Percentiles rank a stretch among this genome's conserved stretches.
Evolutionary conservation across 2,113 vertebrate genomes (phyloP).

Genomic region (Gallinago paraguaiae): DNA sequence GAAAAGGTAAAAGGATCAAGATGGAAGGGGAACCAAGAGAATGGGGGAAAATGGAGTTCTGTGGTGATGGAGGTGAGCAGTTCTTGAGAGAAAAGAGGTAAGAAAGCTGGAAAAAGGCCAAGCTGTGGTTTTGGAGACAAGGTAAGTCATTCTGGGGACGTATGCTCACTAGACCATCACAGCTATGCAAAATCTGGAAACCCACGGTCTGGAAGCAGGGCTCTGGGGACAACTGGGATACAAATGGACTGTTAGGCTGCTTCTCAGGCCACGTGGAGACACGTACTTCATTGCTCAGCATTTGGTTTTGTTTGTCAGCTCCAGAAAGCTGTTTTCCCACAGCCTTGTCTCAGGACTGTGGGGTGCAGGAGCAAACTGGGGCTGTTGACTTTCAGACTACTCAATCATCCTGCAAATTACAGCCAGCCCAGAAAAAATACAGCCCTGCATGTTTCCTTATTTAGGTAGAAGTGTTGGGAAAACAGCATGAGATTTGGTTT

Average conservation of each 20-base stretch:
- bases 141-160: not conserved
- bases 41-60: not conserved
- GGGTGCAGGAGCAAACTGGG: conserved; percentile 31
- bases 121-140: not conserved
- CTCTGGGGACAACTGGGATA: conserved; percentile 29
- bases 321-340: conserved; percentile 57
- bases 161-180: conserved; percentile 36
- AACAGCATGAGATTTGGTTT: conserved; percentile 45
- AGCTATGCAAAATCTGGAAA: conserved; percentile 1
- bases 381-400: conserved; percentile 46
- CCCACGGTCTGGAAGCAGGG: not conserved
- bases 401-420: conserved; percentile 51
- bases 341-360: not conserved
- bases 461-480: conserved; percentile 57
- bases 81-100: not conserved
- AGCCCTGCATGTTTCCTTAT: conserved; percentile 38
- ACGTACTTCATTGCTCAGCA: not conserved
- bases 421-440: conserved; percentile 34
- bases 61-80: not conserved
- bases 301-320: not conserved
- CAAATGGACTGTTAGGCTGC: conserved; percentile 26
- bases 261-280: not conserved
- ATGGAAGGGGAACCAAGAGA: not conserved
- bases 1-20: not conserved
- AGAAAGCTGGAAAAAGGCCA: not conserved